Evolutionary conservation across 1,140 invertebrate species (phyloP).

Genomic region (Nixonia krombeini): DNA sequence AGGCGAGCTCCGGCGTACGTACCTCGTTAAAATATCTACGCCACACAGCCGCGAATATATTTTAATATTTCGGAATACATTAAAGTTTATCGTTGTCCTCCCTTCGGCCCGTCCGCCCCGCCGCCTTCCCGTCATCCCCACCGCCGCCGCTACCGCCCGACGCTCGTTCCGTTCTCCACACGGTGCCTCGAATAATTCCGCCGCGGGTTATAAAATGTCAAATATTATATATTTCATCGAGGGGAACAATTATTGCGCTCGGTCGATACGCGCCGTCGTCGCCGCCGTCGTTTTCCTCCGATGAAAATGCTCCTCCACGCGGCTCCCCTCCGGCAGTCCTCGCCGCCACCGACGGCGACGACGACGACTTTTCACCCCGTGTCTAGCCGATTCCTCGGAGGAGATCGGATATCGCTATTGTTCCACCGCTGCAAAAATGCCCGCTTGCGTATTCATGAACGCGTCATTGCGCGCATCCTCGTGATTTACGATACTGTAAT

Average conservation of each 20-base stretch:
- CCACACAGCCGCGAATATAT: slow-evolving; percentile 66
- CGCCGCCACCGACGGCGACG: no score
- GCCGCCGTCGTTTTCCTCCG: slow-evolving; percentile 12
- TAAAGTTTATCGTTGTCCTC: slow-evolving; percentile 68
- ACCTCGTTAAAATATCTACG: slow-evolving; percentile 68
- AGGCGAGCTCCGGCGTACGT: slow-evolving; percentile 50
- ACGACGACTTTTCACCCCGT: no score
- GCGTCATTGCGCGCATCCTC: slow-evolving; percentile 15
- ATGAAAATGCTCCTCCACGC: no score
- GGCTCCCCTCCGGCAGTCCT: no score
- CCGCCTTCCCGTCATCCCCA: slow-evolving; percentile 19
- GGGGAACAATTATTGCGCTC: no score
- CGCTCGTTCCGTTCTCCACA: slow-evolving; percentile 24
- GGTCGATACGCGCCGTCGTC: neutral
- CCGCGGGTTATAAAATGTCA: slow-evolving; percentile 47
- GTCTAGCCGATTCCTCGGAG: no score
- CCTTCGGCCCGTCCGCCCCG: slow-evolving; percentile 25
- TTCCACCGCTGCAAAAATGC: no score
- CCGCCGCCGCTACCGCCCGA: slow-evolving; percentile 9
- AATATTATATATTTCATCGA: slow-evolving; percentile 46
- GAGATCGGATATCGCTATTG: no score
- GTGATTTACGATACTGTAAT: slow-evolving; percentile 39
- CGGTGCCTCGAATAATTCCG: slow-evolving; percentile 49
- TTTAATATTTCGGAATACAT: slow-evolving; percentile 72
- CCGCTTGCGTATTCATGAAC: slow-evolving; percentile 27